Percentiles rank a stretch among this genome's conserved stretches.
phyloP scores from a whole-genome alignment of 2,797 vertebrate species.

The Xerus rutilus region DNA sequence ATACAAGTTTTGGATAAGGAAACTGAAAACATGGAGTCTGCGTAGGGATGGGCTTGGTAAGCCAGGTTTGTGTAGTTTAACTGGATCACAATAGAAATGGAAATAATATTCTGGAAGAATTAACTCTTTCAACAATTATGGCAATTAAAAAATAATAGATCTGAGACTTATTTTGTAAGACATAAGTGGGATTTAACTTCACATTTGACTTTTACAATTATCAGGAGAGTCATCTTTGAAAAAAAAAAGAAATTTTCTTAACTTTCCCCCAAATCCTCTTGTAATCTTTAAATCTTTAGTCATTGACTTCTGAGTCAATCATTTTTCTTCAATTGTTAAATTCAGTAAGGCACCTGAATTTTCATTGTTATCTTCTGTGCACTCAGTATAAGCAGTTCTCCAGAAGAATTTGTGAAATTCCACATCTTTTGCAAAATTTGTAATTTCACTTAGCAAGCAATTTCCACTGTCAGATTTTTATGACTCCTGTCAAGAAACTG shows the following conservation, averaged over 20 bases:
- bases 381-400: not conserved
- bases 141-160: not conserved
- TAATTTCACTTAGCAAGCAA: not conserved
- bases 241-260: not conserved
- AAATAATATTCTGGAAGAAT: not conserved
- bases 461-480: conserved; percentile 22
- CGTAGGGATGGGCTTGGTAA: not conserved
- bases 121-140: not conserved
- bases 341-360: not conserved
- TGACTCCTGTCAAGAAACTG: not conserved
- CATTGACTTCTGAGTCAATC: not conserved
- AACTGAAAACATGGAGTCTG: not conserved
- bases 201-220: not conserved
- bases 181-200: not conserved
- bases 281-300: conserved; percentile 5
- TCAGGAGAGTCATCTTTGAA: not conserved
- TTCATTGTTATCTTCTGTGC: not conserved
- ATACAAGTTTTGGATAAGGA: not conserved
- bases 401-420: not conserved
- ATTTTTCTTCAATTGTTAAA: not conserved
- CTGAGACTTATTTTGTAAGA: not conserved
- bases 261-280: not conserved
- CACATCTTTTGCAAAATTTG: not conserved
- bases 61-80: not conserved
- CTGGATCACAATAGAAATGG: not conserved